Evolutionary conservation across 1,140 invertebrate genomes (phyloP).

Genomic region (Leptinotarsa lineolata): DNA sequence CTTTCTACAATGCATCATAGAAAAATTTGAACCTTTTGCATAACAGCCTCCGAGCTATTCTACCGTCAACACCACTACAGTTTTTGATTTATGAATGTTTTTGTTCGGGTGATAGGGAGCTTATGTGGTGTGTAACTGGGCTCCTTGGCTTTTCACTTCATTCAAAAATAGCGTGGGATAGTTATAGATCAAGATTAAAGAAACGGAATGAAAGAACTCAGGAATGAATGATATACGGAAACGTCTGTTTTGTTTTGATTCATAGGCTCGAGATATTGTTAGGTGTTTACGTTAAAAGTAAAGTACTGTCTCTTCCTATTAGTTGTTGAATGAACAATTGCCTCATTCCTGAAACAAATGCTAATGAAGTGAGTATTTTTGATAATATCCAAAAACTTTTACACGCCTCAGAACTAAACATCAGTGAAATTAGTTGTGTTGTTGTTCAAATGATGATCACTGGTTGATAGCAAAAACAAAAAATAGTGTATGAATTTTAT

Average conservation of each 20-base stretch:
- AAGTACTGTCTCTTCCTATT: no score
- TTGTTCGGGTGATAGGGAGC: conserved; percentile 12
- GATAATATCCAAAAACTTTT: no score
- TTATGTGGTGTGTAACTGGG: conserved; percentile 28
- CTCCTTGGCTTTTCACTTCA: conserved; percentile 23
- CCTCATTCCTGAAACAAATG: no score
- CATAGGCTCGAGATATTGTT: background rate
- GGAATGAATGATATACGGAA: background rate
- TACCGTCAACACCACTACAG: conserved; percentile 20
- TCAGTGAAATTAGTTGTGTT: no score
- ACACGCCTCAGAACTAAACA: no score
- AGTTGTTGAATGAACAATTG: no score
- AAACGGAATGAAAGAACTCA: background rate
- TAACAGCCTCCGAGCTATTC: conserved; percentile 14
- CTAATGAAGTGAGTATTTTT: no score
- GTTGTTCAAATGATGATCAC: no score
- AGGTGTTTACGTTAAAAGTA: no score
- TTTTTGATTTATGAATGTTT: conserved; percentile 26
- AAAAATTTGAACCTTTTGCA: background rate
- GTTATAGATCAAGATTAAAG: background rate
- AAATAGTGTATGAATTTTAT: no score
- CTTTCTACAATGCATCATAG: conserved; percentile 4
- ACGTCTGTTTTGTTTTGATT: background rate
- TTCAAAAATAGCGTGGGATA: conserved; percentile 21
- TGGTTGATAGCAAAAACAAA: no score